These are phyloP conservation scores for Flexamia atlantica DNA, from an alignment of 2,888 invertebrate genomes.

Conservation along the genomic window DNA sequence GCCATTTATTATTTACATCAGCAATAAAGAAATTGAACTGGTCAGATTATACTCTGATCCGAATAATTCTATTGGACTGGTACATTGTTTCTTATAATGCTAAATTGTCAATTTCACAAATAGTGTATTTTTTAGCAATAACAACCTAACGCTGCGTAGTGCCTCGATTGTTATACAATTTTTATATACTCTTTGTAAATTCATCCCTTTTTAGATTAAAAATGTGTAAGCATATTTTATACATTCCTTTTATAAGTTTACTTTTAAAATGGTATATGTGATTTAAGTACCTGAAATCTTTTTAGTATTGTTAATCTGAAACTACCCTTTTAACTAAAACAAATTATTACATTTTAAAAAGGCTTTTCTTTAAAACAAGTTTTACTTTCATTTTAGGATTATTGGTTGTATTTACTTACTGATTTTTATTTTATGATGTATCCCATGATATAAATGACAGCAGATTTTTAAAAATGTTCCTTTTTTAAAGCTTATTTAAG, in stretches of 20 bases:
- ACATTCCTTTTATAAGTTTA: constrained; percentile 41
- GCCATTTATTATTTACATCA: constrained; percentile 6
- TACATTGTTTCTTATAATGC: not conserved
- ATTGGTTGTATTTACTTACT: not conserved
- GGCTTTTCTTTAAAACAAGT: not conserved
- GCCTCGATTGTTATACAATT: constrained; percentile 38
- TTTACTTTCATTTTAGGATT: not conserved
- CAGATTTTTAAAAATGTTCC: not conserved
- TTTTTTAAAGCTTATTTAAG: not conserved
- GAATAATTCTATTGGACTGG: constrained; percentile 14
- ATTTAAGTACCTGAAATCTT: constrained; percentile 27
- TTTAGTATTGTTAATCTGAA: not conserved
- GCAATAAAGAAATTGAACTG: constrained; percentile 23
- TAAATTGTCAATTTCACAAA: constrained; percentile 39
- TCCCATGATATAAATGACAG: not conserved
- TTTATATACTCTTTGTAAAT: constrained; percentile 35
- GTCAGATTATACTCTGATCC: not conserved
- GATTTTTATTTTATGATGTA: not conserved
- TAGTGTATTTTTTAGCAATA: constrained; percentile 46
- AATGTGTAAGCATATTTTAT: not conserved
- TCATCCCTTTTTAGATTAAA: constrained; percentile 27
- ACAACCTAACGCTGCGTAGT: constrained; percentile 4
- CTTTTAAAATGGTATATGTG: constrained; percentile 11
- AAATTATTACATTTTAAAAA: not conserved
- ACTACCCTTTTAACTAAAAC: not conserved